phyloP scores from a whole-genome alignment of 1,140 invertebrate genomes.

The Aphelinus atriplicis region DNA sequence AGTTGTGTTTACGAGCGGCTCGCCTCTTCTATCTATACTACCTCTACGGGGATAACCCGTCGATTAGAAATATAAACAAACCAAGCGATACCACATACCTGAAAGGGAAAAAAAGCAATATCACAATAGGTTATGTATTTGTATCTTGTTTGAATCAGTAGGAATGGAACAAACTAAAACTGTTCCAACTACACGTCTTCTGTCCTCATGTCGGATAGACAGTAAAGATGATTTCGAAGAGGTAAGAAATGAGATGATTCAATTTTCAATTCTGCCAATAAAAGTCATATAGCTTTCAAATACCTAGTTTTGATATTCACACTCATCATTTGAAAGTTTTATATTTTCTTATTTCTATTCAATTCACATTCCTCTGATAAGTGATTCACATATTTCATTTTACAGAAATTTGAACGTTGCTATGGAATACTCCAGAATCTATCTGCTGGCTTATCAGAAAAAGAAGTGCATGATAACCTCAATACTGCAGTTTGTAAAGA shows the following conservation, averaged over 20 bases:
- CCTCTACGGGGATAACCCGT: too few species aligned
- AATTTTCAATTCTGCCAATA: background rate
- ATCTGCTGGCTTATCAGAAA: conserved; percentile 85
- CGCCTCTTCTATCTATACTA: too few species aligned
- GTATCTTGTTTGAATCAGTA: too few species aligned
- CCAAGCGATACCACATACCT: too few species aligned
- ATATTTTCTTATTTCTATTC: conserved; percentile 42
- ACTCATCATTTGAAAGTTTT: conserved; percentile 50
- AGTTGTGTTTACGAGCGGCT: too few species aligned
- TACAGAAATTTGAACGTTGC: conserved; percentile 90
- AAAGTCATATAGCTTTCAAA: background rate
- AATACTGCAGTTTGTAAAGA: conserved; percentile 90
- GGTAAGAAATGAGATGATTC: conserved; percentile 68
- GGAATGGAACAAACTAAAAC: conserved; percentile 60
- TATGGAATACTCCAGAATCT: conserved; percentile 80
- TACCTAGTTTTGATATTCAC: background rate
- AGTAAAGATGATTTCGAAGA: conserved; percentile 85
- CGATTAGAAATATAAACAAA: too few species aligned
- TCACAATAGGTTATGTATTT: too few species aligned
- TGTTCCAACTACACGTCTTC: conserved; percentile 58
- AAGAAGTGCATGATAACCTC: conserved; percentile 91
- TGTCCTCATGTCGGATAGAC: conserved; percentile 76
- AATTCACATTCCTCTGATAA: too few species aligned
- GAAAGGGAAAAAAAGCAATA: too few species aligned
- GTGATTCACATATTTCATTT: conserved; percentile 52